Percentiles rank a stretch among this genome's conserved stretches.
Evolutionary conservation across 2,797 vertebrate genomes (phyloP).

Genomic region (Morelia viridis): DNA sequence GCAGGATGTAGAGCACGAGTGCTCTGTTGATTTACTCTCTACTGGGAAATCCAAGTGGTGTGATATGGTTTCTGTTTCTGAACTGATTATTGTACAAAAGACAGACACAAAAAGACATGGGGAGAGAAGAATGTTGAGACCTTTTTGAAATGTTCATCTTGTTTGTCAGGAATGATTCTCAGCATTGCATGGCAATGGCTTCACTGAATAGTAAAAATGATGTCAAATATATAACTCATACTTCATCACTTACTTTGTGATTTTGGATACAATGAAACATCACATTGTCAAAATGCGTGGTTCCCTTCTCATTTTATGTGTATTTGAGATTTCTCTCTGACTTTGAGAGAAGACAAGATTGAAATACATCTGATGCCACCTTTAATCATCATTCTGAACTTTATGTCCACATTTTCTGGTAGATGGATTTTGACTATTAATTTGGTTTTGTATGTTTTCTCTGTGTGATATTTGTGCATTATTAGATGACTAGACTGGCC

Average conservation of each 20-base stretch:
- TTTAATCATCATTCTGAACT: constrained; percentile 76
- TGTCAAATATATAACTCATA: constrained; percentile 52
- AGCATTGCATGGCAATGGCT: constrained; percentile 16
- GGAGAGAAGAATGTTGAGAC: constrained; percentile 33
- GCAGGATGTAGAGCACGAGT: not conserved
- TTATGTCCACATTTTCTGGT: constrained; percentile 87
- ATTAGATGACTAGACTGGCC: constrained; percentile 99
- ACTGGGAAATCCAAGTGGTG: not conserved
- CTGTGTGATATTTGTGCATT: constrained; percentile 99
- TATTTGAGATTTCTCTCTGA: constrained; percentile 69
- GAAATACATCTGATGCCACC: constrained; percentile 69
- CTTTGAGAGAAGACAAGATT: constrained; percentile 62
- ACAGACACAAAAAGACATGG: not conserved
- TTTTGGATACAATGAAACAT: constrained; percentile 56
- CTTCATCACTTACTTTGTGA: constrained; percentile 48
- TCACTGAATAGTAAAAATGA: constrained; percentile 40
- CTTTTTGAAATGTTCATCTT: constrained; percentile 31
- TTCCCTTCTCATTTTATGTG: constrained; percentile 54
- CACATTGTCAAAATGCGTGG: constrained; percentile 56
- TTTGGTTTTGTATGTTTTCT: constrained; percentile 99
- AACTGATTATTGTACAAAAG: not conserved
- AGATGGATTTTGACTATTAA: constrained; percentile 99
- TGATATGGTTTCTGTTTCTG: not conserved
- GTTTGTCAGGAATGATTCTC: constrained; percentile 49
- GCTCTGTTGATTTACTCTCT: constrained; percentile 16